Percentiles rank a stretch among this genome's conserved stretches.
These are phyloP conservation scores for Eretmochelys imbricata DNA, from an alignment of 2,113 vertebrate genomes.

Conservation along the genomic window DNA sequence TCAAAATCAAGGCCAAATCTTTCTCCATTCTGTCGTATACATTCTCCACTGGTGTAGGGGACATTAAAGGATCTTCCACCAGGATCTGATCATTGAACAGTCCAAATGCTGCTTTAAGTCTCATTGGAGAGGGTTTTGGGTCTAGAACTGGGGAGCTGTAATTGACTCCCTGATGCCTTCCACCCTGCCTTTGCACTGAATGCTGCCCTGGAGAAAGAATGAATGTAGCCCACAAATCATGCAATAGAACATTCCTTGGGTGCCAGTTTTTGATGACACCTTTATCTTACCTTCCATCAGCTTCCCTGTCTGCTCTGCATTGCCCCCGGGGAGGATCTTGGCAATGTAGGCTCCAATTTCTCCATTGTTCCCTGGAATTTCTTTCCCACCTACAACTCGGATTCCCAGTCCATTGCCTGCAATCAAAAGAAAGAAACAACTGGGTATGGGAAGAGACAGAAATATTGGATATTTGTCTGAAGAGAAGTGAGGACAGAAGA, in stretches of 20 bases:
- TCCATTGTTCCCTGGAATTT: conserved; percentile 90
- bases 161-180: not conserved
- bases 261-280: not conserved
- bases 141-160: not conserved
- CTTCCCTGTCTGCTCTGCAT: conserved; percentile 91
- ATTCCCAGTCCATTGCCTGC: conserved; percentile 95
- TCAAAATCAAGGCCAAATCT: no score
- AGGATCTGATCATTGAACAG: not conserved
- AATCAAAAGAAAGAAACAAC: conserved; percentile 44
- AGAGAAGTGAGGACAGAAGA: conserved; percentile 13
- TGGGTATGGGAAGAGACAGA: not conserved
- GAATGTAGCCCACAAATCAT: not conserved
- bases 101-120: not conserved
- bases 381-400: conserved; percentile 94
- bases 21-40: not conserved
- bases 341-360: conserved; percentile 97
- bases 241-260: not conserved
- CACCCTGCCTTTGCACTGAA: not conserved
- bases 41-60: not conserved
- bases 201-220: not conserved
- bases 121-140: not conserved
- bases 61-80: not conserved
- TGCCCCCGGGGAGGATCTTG: conserved; percentile 91
- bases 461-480: conserved; percentile 15
- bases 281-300: conserved; percentile 91